Base-by-base conservation (phyloP, 2,888 invertebrate genomes). In the Drosophila mercatorum region DNA sequence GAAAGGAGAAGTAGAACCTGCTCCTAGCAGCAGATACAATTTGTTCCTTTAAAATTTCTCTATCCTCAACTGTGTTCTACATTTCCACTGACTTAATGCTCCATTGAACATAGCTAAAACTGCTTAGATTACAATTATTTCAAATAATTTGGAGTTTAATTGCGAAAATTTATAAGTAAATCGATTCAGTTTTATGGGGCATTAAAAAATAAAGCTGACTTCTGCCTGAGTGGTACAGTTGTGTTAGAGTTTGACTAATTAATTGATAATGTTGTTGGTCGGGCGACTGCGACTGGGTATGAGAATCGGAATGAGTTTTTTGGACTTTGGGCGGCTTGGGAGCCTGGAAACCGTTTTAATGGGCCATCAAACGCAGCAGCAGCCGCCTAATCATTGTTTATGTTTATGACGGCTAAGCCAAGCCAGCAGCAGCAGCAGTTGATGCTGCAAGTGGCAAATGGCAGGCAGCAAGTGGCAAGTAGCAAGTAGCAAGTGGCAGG, bases 321-420 rank as follows among this genome's bases (percentile, higher is more conserved):
- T 12, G 43, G 56, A 31, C 28, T 11, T n/a, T 31, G 49, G 55
- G 38, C 56, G 17, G 41, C 8, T 22, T 43, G 53, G 60, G 12
- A 72, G 70, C 62, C 69, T 70, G 75, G 31, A 81, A 79, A 82
- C 86, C 86, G 86, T 86, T 86, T 86, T 89, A 86, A 86, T 86
- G 79, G 68, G 70, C 79, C 68, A 73, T 78, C 74, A 78, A 74
- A 70, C 26, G 72, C 74, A 68, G 47, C 49, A 53, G 64, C 72
- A 63, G 62, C 66, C 60, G 81, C 72, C 89, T 85, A 85, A 88
- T 85, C 87, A 83, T 86, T 85, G 85, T 85, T 85, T 85, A 85
- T 83, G 85, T 86, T 78, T 80, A 79, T 87, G 86, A 76, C 56
- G 57, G 38, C 56, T 31, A 59, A 49, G 65, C 47, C 52, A 57